A percentile compares a stretch with the other conserved stretches of the same genome.
phyloP scores from a whole-genome alignment of 1,140 invertebrate species.

The Psix sp. region DNA sequence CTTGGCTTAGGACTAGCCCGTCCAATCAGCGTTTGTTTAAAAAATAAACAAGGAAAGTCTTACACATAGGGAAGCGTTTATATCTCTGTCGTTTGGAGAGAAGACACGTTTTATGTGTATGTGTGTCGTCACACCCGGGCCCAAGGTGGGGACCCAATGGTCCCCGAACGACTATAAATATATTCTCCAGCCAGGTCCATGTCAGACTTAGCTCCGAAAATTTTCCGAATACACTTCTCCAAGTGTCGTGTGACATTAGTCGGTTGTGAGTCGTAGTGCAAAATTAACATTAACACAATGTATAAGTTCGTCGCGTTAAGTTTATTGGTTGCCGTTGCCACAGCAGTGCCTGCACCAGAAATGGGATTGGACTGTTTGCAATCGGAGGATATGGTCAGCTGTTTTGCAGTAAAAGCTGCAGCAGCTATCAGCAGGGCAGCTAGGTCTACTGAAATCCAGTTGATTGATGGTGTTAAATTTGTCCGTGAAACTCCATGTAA shows the following conservation, averaged over 20 bases:
- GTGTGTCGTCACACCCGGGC: slow-evolving; percentile 58
- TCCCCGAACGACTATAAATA: slow-evolving; percentile 73
- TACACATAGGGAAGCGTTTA: slow-evolving; percentile 33
- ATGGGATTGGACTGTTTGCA: slow-evolving; percentile 66
- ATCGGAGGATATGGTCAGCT: slow-evolving; percentile 77
- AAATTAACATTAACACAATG: slow-evolving; percentile 57
- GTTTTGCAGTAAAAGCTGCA: slow-evolving; percentile 79
- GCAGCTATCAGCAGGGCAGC: slow-evolving; percentile 78
- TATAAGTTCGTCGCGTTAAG: slow-evolving; percentile 66
- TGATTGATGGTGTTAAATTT: slow-evolving; percentile 80
- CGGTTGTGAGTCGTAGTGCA: slow-evolving; percentile 30
- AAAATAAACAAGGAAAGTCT: slow-evolving; percentile 76
- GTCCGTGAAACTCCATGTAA: slow-evolving; percentile 74
- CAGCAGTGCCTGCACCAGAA: slow-evolving; percentile 64
- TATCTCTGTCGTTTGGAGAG: slow-evolving; percentile 45
- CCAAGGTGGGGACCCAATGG: slow-evolving; percentile 57
- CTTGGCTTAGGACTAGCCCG: slow-evolving; percentile 53
- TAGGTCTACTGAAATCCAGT: slow-evolving; percentile 78
- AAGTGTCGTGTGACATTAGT: slow-evolving; percentile 15
- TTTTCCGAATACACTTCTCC: slow-evolving; percentile 65
- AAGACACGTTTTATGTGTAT: slow-evolving; percentile 49
- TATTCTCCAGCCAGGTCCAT: slow-evolving; percentile 70
- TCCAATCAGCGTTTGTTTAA: slow-evolving; percentile 73
- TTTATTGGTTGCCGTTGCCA: slow-evolving; percentile 64
- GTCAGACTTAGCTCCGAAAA: slow-evolving; percentile 74